Conservation (phyloP, 2,888 invertebrate genomes). For the Entomobrya proxima region DNA sequence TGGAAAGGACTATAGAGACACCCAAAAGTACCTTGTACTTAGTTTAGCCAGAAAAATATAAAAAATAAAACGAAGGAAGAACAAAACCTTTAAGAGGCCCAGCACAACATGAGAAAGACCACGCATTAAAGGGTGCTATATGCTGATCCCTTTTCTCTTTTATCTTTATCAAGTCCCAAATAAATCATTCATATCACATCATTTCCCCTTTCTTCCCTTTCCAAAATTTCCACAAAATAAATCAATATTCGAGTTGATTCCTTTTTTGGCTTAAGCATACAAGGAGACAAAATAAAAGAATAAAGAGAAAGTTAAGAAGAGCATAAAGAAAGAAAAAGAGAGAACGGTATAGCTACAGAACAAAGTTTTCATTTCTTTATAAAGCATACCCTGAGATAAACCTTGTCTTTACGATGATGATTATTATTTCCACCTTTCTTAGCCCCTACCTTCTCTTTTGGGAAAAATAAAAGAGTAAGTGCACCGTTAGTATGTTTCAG, state of each 20-base stretch:
- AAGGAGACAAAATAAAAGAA: not conserved
- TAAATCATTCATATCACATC: conserved; percentile 70
- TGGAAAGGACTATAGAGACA: too few species aligned
- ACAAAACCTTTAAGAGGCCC: not conserved
- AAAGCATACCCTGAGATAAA: not conserved
- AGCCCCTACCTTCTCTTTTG: not conserved
- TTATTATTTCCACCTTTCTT: conserved; percentile 2
- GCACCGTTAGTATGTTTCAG: not conserved
- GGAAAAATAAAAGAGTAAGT: not conserved
- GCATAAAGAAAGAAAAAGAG: not conserved
- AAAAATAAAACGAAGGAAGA: not conserved
- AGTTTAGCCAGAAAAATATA: too few species aligned
- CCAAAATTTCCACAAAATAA: conserved; percentile 49
- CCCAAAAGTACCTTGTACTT: too few species aligned
- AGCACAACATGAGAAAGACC: not conserved
- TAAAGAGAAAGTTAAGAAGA: not conserved
- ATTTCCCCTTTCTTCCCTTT: conserved; percentile 60
- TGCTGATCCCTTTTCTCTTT: conserved; percentile 47
- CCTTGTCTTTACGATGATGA: not conserved
- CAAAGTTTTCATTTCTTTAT: not conserved
- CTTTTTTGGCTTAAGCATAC: conserved; percentile 24
- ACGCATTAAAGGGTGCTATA: conserved; percentile 39
- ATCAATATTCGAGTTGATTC: conserved; percentile 58
- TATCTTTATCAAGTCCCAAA: conserved; percentile 65
- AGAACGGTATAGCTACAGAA: not conserved